These are phyloP conservation scores for Eupsilia transversa DNA, from an alignment of 2,888 invertebrate genomes.

Conservation along the genomic window DNA sequence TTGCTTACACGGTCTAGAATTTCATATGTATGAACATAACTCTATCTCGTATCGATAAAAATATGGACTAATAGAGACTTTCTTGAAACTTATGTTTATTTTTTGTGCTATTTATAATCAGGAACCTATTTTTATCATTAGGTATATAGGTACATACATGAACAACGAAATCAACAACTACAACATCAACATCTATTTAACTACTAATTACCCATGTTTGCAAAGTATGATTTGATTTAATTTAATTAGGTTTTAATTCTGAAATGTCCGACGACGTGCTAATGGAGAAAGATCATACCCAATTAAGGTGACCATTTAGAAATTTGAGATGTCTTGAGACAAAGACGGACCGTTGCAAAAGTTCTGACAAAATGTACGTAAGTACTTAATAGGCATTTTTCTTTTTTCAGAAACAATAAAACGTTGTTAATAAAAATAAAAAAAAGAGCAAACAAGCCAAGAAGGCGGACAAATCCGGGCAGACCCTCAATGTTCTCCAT, in stretches of 20 bases:
- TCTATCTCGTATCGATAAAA: neutral
- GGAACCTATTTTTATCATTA: neutral
- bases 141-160: neutral
- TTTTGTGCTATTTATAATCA: neutral
- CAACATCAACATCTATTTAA: too few species aligned
- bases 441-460: neutral
- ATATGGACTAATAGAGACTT: neutral
- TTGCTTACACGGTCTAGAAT: neutral
- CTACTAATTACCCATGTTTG: too few species aligned
- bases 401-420: neutral
- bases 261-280: neutral
- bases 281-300: neutral
- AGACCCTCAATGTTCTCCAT: too few species aligned
- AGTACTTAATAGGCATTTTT: too few species aligned
- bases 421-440: too few species aligned
- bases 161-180: neutral
- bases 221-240: too few species aligned
- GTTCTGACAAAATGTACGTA: too few species aligned
- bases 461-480: too few species aligned
- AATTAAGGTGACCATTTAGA: neutral
- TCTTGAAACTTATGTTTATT: too few species aligned
- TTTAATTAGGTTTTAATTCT: too few species aligned
- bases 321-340: neutral
- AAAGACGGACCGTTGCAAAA: neutral
- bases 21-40: neutral